Base-by-base conservation (phyloP, 2,888 invertebrate species). In the Druceiella hillmani region DNA sequence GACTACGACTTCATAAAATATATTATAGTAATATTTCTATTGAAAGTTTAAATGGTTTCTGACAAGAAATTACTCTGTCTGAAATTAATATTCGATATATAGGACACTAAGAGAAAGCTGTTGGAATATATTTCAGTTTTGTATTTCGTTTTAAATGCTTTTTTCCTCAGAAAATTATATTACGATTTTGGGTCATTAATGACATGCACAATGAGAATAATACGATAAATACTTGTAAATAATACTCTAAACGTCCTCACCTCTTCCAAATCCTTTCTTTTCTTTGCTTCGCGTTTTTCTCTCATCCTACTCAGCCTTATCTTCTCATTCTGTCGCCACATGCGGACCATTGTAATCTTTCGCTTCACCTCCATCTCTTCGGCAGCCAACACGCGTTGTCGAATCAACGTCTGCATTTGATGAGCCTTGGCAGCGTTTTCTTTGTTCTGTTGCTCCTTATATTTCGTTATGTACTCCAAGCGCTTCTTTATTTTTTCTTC, bases 341-440 rank as follows among this genome's bases (percentile, higher is more conserved):
- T 60, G 2, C 69, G 56, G 33, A 70, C 55, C 70, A 68, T 67
- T 1, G 63, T 65, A 38, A 70, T 70, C 50, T 68, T 69, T 17
- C 70, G 51, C 6, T 67, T 50, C 2, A 69, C 52, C 43, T 70
- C 70, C 58, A 70, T 56, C 44, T 70, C 70, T 0, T 61, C 64
- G 0, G 70, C 70, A 0, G 67, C 64, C 27, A 24, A 62, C 0
- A 70, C 66, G 28, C 70, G 55, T 46, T 69, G 68, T 39, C 62
- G 66, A 41, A 69, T 68, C 17, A 55, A 48, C 14, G 55, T 62
- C 41, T 65, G 51, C 43, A 62, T 67, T 29, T 68, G 69, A 2
- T 36, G 43, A 1, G 61, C 63, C 4, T 52, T 53, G 1, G 53
- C 47, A 0, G 61, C 62, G 7, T 67, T 51, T 6, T 69, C 70